These are phyloP conservation scores for Enteromius fasciolatus DNA, from an alignment of 2,797 vertebrate genomes.

Conservation along the genomic window DNA sequence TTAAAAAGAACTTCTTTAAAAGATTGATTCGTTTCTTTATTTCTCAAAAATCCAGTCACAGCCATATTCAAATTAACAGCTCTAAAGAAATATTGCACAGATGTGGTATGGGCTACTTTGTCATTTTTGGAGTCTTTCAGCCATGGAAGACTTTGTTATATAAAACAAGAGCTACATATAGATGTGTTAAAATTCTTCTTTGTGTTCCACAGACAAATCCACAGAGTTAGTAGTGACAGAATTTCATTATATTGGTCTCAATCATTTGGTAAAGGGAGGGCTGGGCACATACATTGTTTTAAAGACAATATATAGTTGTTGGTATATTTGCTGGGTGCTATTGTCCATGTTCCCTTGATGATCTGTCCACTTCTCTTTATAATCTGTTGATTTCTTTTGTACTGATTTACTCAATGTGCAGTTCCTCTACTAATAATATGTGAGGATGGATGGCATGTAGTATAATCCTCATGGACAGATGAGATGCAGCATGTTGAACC, in stretches of 20 bases:
- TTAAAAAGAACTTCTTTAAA: not conserved
- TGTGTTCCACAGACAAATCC: not conserved
- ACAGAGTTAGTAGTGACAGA: not conserved
- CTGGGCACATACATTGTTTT: not conserved
- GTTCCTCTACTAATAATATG: not conserved
- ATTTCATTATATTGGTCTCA: not conserved
- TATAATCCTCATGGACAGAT: constrained; percentile 42
- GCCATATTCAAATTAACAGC: not conserved
- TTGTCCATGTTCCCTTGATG: not conserved
- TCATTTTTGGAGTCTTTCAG: not conserved
- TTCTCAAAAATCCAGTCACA: not conserved
- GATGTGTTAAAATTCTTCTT: not conserved
- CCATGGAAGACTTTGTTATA: not conserved
- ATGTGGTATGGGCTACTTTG: not conserved
- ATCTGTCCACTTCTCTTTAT: not conserved
- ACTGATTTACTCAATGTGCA: constrained; percentile 12
- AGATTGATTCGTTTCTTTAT: not conserved
- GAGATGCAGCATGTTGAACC: constrained; percentile 10
- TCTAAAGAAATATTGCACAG: not conserved
- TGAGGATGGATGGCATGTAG: not conserved
- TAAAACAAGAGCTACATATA: not conserved
- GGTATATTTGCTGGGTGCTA: not conserved
- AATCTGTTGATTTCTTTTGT: constrained; percentile 6
- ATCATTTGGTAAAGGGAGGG: constrained; percentile 10
- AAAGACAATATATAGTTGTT: not conserved